Evolutionary conservation across 2,888 invertebrate genomes (phyloP).

Genomic region (Apamea sordens): DNA sequence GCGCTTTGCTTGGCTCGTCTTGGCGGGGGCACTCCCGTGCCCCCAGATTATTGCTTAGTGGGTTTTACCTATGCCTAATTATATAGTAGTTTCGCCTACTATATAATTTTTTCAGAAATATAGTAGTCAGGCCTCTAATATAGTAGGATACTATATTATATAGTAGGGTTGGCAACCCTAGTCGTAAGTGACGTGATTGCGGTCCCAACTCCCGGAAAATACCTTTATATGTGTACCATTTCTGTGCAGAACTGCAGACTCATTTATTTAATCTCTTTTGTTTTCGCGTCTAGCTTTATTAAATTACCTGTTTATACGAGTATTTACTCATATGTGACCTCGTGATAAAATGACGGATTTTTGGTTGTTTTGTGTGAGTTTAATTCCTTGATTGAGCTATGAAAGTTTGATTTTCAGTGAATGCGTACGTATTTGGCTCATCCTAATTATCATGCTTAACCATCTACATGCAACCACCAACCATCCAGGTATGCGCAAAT

Average conservation of each 20-base stretch:
- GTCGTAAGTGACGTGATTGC: conserved; percentile 30
- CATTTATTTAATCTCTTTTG: conserved; percentile 7
- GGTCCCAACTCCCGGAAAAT: conserved; percentile 16
- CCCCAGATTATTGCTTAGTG: no score
- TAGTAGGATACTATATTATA: no score
- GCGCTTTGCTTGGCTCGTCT: no score
- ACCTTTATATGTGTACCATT: conserved; percentile 17
- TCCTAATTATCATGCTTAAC: neutral
- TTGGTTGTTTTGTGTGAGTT: neutral
- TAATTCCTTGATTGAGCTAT: neutral
- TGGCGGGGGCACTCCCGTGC: no score
- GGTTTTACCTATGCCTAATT: no score
- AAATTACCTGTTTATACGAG: neutral
- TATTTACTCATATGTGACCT: neutral
- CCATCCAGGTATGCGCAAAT: neutral
- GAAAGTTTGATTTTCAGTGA: neutral
- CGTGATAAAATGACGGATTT: neutral
- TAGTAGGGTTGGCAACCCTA: no score
- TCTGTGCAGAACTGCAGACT: conserved; percentile 2
- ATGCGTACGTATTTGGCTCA: neutral
- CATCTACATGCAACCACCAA: no score
- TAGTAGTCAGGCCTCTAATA: no score
- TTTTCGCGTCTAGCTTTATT: neutral
- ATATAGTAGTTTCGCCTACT: no score
- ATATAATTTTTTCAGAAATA: no score